Percentiles rank a stretch among this genome's conserved stretches.
These are phyloP conservation scores for Amphipoea oculea DNA, from an alignment of 2,888 invertebrate genomes.

Conservation along the genomic window DNA sequence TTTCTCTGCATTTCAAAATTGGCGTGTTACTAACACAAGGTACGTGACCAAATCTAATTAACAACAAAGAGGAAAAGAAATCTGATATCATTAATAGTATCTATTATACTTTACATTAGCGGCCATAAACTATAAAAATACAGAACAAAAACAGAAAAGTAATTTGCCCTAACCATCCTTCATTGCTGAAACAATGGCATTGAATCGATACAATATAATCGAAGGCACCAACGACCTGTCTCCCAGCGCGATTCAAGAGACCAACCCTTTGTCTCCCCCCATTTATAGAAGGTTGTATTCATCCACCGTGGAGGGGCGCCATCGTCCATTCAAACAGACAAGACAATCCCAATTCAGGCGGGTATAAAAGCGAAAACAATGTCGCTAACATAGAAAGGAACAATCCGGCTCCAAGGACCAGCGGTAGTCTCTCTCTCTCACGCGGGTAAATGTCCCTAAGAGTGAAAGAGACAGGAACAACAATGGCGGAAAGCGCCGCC, in stretches of 20 bases:
- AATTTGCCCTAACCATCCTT: constrained; percentile 90
- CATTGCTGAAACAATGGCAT: constrained; percentile 86
- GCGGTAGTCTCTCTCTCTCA: constrained; percentile 81
- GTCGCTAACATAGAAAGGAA: constrained; percentile 90
- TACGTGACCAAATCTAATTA: constrained; percentile 46
- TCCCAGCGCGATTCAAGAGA: constrained; percentile 89
- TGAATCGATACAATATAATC: constrained; percentile 90
- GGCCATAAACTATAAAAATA: constrained; percentile 60
- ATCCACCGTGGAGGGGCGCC: constrained; percentile 89
- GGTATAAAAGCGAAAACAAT: constrained; percentile 90
- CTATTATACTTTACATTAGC: constrained; percentile 21
- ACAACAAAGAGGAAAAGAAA: constrained; percentile 1
- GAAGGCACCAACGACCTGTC: constrained; percentile 89
- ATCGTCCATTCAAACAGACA: constrained; percentile 89
- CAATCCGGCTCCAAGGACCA: constrained; percentile 89
- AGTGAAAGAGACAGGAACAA: constrained; percentile 80
- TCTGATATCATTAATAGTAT: constrained; percentile 14
- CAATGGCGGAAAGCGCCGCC: constrained; percentile 90
- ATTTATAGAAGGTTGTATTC: constrained; percentile 89
- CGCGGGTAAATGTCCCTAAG: constrained; percentile 65
- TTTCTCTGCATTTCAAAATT: constrained; percentile 16
- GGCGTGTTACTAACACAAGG: constrained; percentile 14
- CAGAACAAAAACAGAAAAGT: constrained; percentile 85
- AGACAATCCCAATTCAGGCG: constrained; percentile 90
- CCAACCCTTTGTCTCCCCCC: constrained; percentile 90